Percentiles rank a stretch among this genome's conserved stretches.
phyloP scores from a whole-genome alignment of 2,797 vertebrate species.

The Micromesistius poutassou region DNA sequence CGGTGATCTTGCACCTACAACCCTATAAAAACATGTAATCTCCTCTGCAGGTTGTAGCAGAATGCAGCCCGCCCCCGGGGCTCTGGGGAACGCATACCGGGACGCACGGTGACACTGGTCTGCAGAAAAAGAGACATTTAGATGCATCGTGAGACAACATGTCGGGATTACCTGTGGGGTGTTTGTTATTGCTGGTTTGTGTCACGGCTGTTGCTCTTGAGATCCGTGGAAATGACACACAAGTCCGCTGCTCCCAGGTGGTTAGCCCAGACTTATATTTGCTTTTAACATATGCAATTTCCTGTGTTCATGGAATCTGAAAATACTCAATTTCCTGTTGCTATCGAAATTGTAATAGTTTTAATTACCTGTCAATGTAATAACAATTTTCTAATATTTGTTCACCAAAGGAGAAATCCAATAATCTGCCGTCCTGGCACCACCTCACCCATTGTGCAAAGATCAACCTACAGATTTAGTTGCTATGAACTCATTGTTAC shows the following conservation, averaged over 20 bases:
- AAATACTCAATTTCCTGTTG: slow-evolving; percentile 42
- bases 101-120: neutral
- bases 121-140: neutral
- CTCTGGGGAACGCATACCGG: neutral
- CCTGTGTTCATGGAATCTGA: slow-evolving; percentile 23
- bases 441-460: neutral
- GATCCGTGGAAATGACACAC: slow-evolving; percentile 14
- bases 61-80: neutral
- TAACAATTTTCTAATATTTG: slow-evolving; percentile 23
- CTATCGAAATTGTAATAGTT: neutral
- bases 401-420: slow-evolving; percentile 17
- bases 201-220: slow-evolving; percentile 27
- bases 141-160: neutral
- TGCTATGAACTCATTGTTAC: neutral
- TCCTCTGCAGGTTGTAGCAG: neutral
- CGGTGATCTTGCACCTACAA: neutral
- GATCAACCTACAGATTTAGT: neutral
- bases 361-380: slow-evolving; percentile 31
- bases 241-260: slow-evolving; percentile 59
- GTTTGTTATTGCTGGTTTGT: neutral
- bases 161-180: neutral
- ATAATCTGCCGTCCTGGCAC: neutral
- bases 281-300: neutral
- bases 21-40: neutral
- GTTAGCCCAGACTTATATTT: slow-evolving; percentile 26